Conservation (phyloP, 2,113 vertebrate species). For the Leptobrachium ailaonicum region DNA sequence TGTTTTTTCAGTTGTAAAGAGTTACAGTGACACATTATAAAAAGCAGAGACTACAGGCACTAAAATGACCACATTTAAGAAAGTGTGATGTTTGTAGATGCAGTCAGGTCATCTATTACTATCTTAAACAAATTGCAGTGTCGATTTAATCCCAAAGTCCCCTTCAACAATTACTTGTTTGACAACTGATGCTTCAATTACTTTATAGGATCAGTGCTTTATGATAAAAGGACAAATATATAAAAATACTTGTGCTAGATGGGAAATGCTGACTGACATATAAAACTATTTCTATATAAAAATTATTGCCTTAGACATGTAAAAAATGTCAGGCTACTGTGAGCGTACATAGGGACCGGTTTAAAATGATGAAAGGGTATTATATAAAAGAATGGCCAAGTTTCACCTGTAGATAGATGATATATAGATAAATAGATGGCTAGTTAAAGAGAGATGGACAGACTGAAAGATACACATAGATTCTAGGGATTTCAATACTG, state of each 20-base stretch:
- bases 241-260: neutral
- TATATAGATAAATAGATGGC: no score
- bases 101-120: conserved; percentile 10
- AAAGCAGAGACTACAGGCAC: conserved; percentile 59
- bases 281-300: neutral
- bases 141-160: conserved; percentile 1
- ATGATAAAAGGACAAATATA: neutral
- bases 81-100: conserved; percentile 39
- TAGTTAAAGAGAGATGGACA: no score
- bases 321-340: no score
- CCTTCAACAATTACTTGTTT: neutral
- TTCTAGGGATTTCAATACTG: no score
- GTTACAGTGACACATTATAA: conserved; percentile 56
- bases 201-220: neutral
- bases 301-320: no score
- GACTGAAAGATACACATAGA: no score
- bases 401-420: no score
- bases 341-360: no score
- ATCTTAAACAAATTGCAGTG: conserved; percentile 23
- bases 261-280: no score
- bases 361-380: no score
- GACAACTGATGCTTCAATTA: neutral
- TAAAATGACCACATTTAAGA: conserved; percentile 53
- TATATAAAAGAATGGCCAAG: no score
- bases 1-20: conserved; percentile 68